Percentiles rank a stretch among this genome's conserved stretches.
These are phyloP conservation scores for Pseudanteris insignis DNA, from an alignment of 2,888 invertebrate species.

Conservation along the genomic window DNA sequence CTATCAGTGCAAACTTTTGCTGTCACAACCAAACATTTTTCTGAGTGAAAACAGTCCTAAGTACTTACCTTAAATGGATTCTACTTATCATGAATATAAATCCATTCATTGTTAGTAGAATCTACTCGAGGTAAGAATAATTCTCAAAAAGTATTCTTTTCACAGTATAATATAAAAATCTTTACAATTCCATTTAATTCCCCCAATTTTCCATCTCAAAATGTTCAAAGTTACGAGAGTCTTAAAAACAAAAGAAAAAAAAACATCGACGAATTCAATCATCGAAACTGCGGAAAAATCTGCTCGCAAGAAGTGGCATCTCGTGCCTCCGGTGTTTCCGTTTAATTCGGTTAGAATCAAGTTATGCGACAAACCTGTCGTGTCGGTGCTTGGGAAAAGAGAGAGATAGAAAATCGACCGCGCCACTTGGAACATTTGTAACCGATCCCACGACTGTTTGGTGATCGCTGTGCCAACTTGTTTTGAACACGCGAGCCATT, in stretches of 20 bases:
- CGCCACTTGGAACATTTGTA: conserved; percentile 58
- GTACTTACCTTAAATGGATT: no score
- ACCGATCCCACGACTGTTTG: conserved; percentile 64
- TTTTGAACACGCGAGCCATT: conserved; percentile 65
- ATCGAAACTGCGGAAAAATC: background rate
- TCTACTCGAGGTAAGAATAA: no score
- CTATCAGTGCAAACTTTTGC: no score
- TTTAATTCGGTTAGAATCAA: conserved; percentile 65
- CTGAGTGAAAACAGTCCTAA: no score
- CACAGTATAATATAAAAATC: no score
- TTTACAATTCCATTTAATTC: no score
- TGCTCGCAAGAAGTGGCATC: conserved; percentile 11
- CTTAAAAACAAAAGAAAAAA: background rate
- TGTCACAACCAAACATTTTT: no score
- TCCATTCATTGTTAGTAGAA: no score
- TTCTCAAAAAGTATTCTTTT: no score
- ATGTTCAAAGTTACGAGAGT: background rate
- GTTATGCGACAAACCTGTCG: conserved; percentile 52
- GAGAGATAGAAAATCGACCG: conserved; percentile 28
- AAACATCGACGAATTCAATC: background rate
- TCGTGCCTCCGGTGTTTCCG: conserved; percentile 40
- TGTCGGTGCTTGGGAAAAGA: conserved; percentile 33
- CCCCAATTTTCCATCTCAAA: no score
- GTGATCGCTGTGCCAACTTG: conserved; percentile 67
- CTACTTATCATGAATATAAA: no score